A percentile compares a stretch with the other conserved stretches of the same genome.
Conservation (phyloP, 1,140 invertebrate genomes). For the Calliphora vicina region DNA sequence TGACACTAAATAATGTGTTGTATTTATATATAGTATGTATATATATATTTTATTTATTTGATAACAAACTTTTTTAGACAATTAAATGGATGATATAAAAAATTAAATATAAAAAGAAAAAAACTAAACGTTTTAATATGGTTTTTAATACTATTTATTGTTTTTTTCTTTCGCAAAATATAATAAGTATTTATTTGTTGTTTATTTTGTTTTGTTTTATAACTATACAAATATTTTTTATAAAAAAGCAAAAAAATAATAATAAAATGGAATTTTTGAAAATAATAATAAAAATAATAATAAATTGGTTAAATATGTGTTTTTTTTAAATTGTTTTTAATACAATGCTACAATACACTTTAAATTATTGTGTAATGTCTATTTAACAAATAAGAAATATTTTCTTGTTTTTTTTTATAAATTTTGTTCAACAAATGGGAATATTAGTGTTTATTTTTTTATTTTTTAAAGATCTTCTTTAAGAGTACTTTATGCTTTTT, state of each 20-base stretch:
- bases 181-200: slow-evolving; percentile 18
- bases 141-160: slow-evolving; percentile 14
- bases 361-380: not conserved
- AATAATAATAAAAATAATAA: slow-evolving; percentile 3
- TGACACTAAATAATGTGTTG: slow-evolving; percentile 33
- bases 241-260: slow-evolving; percentile 21
- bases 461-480: slow-evolving; percentile 16
- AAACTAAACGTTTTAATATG: not conserved
- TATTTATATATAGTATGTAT: slow-evolving; percentile 30
- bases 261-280: slow-evolving; percentile 9
- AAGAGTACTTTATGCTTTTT: not conserved
- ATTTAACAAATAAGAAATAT: slow-evolving; percentile 31
- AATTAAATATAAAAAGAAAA: not conserved
- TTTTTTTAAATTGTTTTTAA: slow-evolving; percentile 6
- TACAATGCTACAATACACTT: slow-evolving; percentile 14
- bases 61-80: slow-evolving; percentile 29
- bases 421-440: slow-evolving; percentile 29
- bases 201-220: slow-evolving; percentile 8
- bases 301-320: slow-evolving; percentile 1
- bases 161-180: not conserved
- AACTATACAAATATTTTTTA: slow-evolving; percentile 19
- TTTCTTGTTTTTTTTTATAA: slow-evolving; percentile 8
- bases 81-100: not conserved
- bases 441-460: not conserved
- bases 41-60: slow-evolving; percentile 33